Percentiles rank a stretch among this genome's conserved stretches.
These are phyloP conservation scores for Myotis planiceps DNA, from an alignment of 2,797 vertebrate species.

Conservation along the genomic window DNA sequence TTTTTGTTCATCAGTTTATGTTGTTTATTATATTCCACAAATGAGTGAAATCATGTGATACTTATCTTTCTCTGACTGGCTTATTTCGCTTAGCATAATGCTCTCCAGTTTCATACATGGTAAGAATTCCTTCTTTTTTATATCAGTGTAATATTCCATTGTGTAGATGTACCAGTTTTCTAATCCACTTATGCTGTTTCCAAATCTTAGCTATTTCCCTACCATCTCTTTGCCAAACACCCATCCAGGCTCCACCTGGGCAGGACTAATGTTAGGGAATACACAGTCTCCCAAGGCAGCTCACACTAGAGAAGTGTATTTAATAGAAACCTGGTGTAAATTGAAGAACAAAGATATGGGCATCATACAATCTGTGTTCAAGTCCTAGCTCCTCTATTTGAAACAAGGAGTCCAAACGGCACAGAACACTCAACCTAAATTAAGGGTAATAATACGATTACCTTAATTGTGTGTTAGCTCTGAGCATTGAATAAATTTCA, in stretches of 20 bases:
- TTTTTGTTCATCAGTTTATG: too few species aligned
- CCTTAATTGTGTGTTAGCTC: background rate
- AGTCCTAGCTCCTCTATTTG: background rate
- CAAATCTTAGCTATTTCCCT: too few species aligned
- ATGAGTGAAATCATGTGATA: too few species aligned
- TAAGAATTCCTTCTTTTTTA: too few species aligned
- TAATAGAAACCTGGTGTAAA: background rate
- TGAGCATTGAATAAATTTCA: background rate
- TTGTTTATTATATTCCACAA: too few species aligned
- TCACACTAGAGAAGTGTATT: background rate
- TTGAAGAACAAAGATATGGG: background rate
- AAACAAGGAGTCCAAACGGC: background rate
- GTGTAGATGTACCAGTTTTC: too few species aligned
- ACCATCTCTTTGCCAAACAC: background rate
- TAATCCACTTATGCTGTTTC: too few species aligned
- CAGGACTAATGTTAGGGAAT: background rate
- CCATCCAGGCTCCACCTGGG: background rate
- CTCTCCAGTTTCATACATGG: too few species aligned
- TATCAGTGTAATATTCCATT: too few species aligned
- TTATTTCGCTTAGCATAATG: too few species aligned
- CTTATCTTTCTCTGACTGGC: too few species aligned
- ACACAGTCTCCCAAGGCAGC: background rate
- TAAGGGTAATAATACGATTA: background rate
- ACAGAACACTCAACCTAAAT: slow-evolving; percentile 7
- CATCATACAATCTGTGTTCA: background rate